Evolutionary conservation across 2,797 vertebrate species (phyloP).

Genomic region (Chelon auratus): DNA sequence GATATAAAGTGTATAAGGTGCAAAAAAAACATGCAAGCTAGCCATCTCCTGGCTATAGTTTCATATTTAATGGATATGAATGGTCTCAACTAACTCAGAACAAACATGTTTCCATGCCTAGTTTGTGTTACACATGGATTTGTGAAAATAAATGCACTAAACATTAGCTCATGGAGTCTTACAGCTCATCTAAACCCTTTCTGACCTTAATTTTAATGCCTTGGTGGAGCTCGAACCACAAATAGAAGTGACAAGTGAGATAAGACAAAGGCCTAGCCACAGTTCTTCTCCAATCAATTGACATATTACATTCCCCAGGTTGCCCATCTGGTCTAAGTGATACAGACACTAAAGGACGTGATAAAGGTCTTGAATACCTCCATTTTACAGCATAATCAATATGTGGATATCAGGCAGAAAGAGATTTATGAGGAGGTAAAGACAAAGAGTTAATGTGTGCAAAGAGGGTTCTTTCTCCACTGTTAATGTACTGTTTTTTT

Average conservation of each 20-base stretch:
- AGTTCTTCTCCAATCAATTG: not conserved
- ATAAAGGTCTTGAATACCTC: constrained; percentile 26
- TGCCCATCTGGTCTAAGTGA: not conserved
- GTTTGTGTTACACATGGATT: too few relatives aligned
- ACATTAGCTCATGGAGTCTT: not conserved
- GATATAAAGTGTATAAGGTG: not conserved
- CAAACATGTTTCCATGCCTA: too few relatives aligned
- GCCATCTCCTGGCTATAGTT: not conserved
- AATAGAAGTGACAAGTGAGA: not conserved
- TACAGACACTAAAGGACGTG: not conserved
- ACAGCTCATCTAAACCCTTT: not conserved
- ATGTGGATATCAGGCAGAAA: not conserved
- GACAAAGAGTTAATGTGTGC: constrained; percentile 29
- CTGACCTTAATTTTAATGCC: not conserved
- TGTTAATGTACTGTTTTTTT: constrained; percentile 2
- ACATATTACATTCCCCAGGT: not conserved
- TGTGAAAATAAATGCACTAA: not conserved
- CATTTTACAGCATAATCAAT: constrained; percentile 52
- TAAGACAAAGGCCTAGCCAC: too few relatives aligned
- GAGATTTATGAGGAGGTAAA: not conserved
- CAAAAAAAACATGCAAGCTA: too few relatives aligned
- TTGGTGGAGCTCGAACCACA: constrained; percentile 1
- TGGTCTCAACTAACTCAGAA: too few relatives aligned
- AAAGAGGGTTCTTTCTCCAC: constrained; percentile 12
- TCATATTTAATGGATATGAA: not conserved